Percentiles rank a stretch among this genome's conserved stretches.
phyloP scores from a whole-genome alignment of 2,888 invertebrate species.

The Sesia bembeciformis region DNA sequence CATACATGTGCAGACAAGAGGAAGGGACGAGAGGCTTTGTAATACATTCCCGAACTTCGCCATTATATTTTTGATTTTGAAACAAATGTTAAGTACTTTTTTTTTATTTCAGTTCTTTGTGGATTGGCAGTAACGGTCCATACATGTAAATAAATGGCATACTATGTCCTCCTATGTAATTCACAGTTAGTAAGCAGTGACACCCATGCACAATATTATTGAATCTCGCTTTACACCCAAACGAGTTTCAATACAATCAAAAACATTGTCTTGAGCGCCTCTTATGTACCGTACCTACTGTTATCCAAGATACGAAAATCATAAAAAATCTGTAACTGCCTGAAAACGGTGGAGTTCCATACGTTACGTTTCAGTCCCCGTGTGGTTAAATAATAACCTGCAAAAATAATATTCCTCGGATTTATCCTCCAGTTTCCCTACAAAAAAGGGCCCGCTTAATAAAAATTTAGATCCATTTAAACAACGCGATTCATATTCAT shows the following conservation, averaged over 20 bases:
- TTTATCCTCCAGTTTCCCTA: too few relatives aligned
- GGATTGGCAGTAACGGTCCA: not conserved
- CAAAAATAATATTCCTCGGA: slow-evolving; percentile 19
- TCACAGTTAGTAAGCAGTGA: too few relatives aligned
- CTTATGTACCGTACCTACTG: too few relatives aligned
- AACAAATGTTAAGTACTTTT: not conserved
- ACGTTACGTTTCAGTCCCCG: too few relatives aligned
- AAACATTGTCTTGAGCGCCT: too few relatives aligned
- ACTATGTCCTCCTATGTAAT: too few relatives aligned
- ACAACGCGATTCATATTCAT: slow-evolving; percentile 47
- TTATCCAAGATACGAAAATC: too few relatives aligned
- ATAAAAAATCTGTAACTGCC: too few relatives aligned
- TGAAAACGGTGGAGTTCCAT: too few relatives aligned
- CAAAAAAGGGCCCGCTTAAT: slow-evolving; percentile 6
- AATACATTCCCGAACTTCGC: not conserved
- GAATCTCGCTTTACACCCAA: too few relatives aligned
- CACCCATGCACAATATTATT: too few relatives aligned
- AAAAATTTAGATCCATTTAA: slow-evolving; percentile 30
- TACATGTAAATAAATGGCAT: not conserved
- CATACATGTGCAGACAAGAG: not conserved
- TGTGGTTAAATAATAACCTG: not conserved
- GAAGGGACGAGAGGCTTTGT: not conserved
- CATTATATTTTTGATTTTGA: not conserved
- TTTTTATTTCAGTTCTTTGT: not conserved
- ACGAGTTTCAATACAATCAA: too few relatives aligned